Evolutionary conservation across 2,888 invertebrate species (phyloP).

Genomic region (Lasioglossum lativentre): DNA sequence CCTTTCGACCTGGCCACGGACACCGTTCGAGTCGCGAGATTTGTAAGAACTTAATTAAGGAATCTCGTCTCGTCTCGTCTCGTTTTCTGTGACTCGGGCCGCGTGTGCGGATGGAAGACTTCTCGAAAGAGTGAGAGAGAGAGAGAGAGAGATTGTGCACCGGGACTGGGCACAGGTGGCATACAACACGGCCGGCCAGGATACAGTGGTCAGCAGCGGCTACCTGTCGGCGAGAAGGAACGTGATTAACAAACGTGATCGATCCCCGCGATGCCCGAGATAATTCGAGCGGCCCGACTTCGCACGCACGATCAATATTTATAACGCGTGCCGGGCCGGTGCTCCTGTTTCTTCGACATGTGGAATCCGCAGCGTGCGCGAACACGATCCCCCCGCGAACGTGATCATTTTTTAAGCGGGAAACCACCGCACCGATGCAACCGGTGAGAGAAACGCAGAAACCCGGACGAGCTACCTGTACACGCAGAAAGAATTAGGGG

Average conservation of each 20-base stretch:
- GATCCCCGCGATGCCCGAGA: conserved; percentile 62
- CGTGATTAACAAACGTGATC: conserved; percentile 70
- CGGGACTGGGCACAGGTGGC: conserved; percentile 49
- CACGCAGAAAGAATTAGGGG: neutral
- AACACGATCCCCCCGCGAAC: conserved; percentile 39
- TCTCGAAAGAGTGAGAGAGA: neutral
- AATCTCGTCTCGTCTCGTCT: conserved; percentile 36
- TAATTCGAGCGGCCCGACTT: conserved; percentile 57
- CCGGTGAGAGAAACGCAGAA: neutral
- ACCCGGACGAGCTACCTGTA: neutral
- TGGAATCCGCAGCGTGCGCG: conserved; percentile 36
- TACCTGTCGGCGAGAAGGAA: conserved; percentile 58
- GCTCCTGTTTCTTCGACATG: conserved; percentile 54
- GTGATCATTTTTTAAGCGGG: conserved; percentile 32
- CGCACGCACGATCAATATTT: conserved; percentile 66
- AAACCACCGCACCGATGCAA: neutral
- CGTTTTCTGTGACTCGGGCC: conserved; percentile 9
- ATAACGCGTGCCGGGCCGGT: conserved; percentile 54
- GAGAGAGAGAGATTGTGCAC: conserved; percentile 3
- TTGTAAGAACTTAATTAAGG: conserved; percentile 29
- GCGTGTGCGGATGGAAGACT: neutral
- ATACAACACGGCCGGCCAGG: conserved; percentile 6
- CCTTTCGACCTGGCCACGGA: neutral
- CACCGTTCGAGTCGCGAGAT: conserved; percentile 10
- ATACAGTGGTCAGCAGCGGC: conserved; percentile 22